phyloP scores from a whole-genome alignment of 2,888 invertebrate species.

The Tinea pellionella region DNA sequence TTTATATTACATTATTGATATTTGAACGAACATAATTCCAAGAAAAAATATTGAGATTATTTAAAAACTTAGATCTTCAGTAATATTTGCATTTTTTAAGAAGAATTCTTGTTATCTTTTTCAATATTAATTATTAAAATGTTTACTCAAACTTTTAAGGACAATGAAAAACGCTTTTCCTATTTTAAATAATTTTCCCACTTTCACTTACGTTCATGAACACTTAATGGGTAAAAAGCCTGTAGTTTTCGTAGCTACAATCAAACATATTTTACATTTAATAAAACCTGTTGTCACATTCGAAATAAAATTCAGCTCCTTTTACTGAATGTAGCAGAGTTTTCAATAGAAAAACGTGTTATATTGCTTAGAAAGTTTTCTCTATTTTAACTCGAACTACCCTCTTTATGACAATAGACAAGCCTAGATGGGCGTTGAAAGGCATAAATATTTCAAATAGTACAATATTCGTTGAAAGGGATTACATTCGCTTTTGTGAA shows the following conservation, averaged over 20 bases:
- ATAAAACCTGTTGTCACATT: background rate
- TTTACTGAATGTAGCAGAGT: background rate
- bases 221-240: too few species aligned
- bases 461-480: background rate
- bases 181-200: too few species aligned
- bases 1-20: background rate
- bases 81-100: too few species aligned
- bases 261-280: too few species aligned
- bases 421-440: background rate
- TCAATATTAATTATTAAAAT: too few species aligned
- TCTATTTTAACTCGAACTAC: constrained; percentile 60
- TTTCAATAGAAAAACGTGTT: constrained; percentile 49
- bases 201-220: too few species aligned
- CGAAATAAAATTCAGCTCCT: background rate
- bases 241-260: too few species aligned
- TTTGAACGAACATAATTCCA: background rate
- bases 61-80: too few species aligned
- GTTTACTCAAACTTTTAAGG: too few species aligned
- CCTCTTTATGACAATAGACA: background rate
- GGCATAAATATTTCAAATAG: constrained; percentile 3
- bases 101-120: too few species aligned
- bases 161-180: too few species aligned
- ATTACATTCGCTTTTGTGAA: background rate
- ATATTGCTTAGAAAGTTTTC: constrained; percentile 60
- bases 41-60: too few species aligned